phyloP scores from a whole-genome alignment of 37 sponge, comb jelly and placozoan species.

The Mnemiopsis leidyi region DNA sequence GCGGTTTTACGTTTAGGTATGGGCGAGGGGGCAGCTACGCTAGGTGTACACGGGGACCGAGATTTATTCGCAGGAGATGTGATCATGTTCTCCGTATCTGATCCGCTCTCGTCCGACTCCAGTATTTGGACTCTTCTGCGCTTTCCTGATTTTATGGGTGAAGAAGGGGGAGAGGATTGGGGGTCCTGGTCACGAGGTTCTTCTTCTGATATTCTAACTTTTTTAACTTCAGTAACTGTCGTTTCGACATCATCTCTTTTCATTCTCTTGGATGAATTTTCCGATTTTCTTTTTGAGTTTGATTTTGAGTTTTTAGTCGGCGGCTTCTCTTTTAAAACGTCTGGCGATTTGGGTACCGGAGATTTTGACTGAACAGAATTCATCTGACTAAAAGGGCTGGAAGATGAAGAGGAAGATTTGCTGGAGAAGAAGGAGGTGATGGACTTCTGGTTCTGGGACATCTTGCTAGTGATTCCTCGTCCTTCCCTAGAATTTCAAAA shows the following conservation, averaged over 20 bases:
- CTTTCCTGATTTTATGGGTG: constrained; percentile 13
- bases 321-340: background rate
- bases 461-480: background rate
- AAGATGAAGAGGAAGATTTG: background rate
- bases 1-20: constrained; percentile 50
- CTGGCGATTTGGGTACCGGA: background rate
- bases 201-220: constrained; percentile 32
- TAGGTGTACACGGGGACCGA: background rate
- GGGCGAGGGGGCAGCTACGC: background rate
- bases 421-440: constrained; percentile 25
- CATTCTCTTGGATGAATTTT: background rate
- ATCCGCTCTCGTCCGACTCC: background rate
- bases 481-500: no score
- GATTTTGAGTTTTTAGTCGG: background rate
- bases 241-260: background rate
- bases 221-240: constrained; percentile 6
- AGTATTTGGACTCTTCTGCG: constrained; percentile 31
- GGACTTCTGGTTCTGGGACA: constrained; percentile 32
- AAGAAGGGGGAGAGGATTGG: background rate
- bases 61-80: background rate
- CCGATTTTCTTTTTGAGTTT: background rate
- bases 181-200: background rate
- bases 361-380: background rate
- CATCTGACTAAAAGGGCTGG: constrained; percentile 67
- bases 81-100: background rate